phyloP scores from a whole-genome alignment of 2,888 invertebrate genomes.

The Tinea semifulvella region DNA sequence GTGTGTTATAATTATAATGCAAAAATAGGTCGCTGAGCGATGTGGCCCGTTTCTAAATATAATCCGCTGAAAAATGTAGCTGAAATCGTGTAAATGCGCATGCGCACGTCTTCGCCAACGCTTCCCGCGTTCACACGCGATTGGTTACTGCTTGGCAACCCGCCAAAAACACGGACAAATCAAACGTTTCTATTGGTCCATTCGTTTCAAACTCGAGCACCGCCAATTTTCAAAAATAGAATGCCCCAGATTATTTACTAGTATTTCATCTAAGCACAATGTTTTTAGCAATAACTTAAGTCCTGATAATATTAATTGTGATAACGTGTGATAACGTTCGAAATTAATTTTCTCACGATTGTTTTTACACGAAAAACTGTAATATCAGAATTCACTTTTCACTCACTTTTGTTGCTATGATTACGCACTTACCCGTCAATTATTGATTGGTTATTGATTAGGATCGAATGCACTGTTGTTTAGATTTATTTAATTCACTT shows the following conservation, averaged over 20 bases:
- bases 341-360: conserved; percentile 14
- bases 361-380: background rate
- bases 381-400: background rate
- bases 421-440: conserved; percentile 35
- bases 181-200: conserved; percentile 42
- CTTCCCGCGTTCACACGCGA: conserved; percentile 35
- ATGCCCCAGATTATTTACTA: no score
- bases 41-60: background rate
- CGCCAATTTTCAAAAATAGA: conserved; percentile 65
- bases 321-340: conserved; percentile 13
- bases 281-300: background rate
- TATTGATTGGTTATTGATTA: background rate
- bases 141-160: conserved; percentile 48
- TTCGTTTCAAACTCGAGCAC: conserved; percentile 55
- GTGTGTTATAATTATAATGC: no score
- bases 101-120: conserved; percentile 32
- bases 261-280: background rate
- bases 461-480: conserved; percentile 29
- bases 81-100: conserved; percentile 23
- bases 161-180: conserved; percentile 58
- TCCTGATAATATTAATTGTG: conserved; percentile 1
- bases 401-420: background rate
- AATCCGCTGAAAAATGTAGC: conserved; percentile 6
- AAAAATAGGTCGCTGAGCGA: no score
- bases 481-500: conserved; percentile 23